These are phyloP conservation scores for Drosophila tripunctata DNA, from an alignment of 2,888 invertebrate genomes.

Conservation along the genomic window DNA sequence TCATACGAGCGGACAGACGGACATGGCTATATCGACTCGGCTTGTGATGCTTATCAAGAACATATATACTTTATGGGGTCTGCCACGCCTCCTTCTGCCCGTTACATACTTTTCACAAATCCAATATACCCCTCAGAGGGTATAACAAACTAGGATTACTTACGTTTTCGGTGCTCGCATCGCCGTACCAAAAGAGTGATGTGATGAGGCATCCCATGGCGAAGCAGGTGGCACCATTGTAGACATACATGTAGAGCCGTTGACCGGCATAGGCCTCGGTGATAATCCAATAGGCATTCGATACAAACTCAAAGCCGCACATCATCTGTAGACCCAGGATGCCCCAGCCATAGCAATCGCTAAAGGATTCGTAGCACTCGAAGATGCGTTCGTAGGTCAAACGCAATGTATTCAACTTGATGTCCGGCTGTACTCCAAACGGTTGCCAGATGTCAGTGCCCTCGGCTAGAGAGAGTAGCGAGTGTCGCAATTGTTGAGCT, in stretches of 20 bases:
- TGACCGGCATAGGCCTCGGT: constrained; percentile 35
- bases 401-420: constrained; percentile 71
- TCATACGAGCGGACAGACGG: no score
- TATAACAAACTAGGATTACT: no score
- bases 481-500: constrained; percentile 45
- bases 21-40: no score
- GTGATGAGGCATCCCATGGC: constrained; percentile 54
- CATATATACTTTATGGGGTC: no score
- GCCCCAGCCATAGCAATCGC: constrained; percentile 82
- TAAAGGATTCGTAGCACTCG: constrained; percentile 68
- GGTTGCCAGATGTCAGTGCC: constrained; percentile 72
- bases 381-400: constrained; percentile 76
- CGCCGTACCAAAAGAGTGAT: constrained; percentile 69
- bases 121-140: no score
- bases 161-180: constrained; percentile 72
- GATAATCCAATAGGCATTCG: constrained; percentile 80
- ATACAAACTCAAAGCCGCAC: constrained; percentile 80
- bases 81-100: no score
- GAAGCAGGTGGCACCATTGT: constrained; percentile 58
- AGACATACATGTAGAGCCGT: constrained; percentile 41
- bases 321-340: constrained; percentile 73
- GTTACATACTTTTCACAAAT: no score
- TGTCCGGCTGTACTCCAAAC: constrained; percentile 54
- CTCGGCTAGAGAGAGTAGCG: constrained; percentile 53
- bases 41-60: no score